Evolutionary conservation across 2,888 invertebrate species (phyloP).

Genomic region (Agrilus mali): DNA sequence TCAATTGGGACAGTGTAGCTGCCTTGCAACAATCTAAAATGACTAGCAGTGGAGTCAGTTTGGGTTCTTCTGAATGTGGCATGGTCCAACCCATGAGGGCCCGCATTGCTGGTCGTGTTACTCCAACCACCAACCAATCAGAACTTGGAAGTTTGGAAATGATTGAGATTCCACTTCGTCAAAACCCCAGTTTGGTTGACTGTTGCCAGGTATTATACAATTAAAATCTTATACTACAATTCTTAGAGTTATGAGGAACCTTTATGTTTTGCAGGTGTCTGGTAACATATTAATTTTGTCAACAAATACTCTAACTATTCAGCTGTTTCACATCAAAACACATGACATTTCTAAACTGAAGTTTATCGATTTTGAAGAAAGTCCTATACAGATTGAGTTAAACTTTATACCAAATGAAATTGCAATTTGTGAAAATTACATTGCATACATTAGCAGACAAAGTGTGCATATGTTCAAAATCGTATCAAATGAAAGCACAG

Average conservation of each 20-base stretch:
- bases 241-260: neutral
- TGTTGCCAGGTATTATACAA: constrained; percentile 42
- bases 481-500: constrained; percentile 9
- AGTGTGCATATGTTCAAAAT: constrained; percentile 52
- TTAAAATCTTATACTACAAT: constrained; percentile 14
- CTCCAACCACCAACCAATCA: constrained; percentile 52
- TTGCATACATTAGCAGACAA: constrained; percentile 48
- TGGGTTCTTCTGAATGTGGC: constrained; percentile 31
- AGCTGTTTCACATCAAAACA: constrained; percentile 49
- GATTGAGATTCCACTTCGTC: constrained; percentile 56
- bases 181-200: constrained; percentile 45
- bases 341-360: constrained; percentile 55
- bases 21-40: constrained; percentile 34
- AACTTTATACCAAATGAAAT: constrained; percentile 48
- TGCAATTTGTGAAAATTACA: constrained; percentile 53
- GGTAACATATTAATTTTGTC: constrained; percentile 34
- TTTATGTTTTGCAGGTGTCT: constrained; percentile 22
- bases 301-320: constrained; percentile 35
- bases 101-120: constrained; percentile 61
- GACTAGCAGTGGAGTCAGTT: constrained; percentile 31
- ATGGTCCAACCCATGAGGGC: constrained; percentile 48
- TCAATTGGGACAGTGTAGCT: constrained; percentile 55
- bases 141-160: constrained; percentile 52
- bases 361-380: constrained; percentile 57
- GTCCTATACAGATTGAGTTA: constrained; percentile 50